Percentiles rank a stretch among this genome's conserved stretches.
phyloP scores from a whole-genome alignment of 2,888 invertebrate genomes.

The Anthophora plumipes region DNA sequence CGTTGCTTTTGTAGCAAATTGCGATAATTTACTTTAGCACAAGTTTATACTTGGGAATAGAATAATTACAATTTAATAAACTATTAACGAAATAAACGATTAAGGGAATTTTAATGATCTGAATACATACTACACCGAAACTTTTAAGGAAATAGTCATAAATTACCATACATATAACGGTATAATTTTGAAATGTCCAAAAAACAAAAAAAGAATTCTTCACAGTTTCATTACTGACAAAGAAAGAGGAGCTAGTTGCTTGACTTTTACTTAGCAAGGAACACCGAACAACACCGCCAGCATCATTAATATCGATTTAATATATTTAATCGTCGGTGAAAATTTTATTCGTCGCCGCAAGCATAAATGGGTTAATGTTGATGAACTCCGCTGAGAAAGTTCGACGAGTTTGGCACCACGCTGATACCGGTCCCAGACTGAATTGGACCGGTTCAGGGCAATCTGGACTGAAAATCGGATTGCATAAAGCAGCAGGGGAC shows the following conservation, averaged over 20 bases:
- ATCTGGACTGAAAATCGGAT: constrained; percentile 53
- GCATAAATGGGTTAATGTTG: constrained; percentile 59
- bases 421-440: constrained; percentile 52
- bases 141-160: background rate
- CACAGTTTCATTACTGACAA: background rate
- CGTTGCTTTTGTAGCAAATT: background rate
- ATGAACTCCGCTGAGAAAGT: constrained; percentile 62
- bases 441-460: constrained; percentile 64
- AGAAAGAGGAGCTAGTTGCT: background rate
- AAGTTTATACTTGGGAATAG: too few species aligned
- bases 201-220: background rate
- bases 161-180: background rate
- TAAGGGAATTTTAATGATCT: background rate
- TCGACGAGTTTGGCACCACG: constrained; percentile 50
- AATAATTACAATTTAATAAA: background rate
- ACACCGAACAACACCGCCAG: constrained; percentile 26
- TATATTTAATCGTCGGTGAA: constrained; percentile 29
- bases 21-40: background rate
- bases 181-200: background rate
- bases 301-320: background rate
- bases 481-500: constrained; percentile 58
- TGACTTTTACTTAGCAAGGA: background rate
- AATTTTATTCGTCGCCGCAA: constrained; percentile 1
- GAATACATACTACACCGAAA: background rate
- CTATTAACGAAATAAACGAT: too few species aligned